Base-by-base conservation (phyloP, 2,888 invertebrate genomes). In the Phortica okadai region DNA sequence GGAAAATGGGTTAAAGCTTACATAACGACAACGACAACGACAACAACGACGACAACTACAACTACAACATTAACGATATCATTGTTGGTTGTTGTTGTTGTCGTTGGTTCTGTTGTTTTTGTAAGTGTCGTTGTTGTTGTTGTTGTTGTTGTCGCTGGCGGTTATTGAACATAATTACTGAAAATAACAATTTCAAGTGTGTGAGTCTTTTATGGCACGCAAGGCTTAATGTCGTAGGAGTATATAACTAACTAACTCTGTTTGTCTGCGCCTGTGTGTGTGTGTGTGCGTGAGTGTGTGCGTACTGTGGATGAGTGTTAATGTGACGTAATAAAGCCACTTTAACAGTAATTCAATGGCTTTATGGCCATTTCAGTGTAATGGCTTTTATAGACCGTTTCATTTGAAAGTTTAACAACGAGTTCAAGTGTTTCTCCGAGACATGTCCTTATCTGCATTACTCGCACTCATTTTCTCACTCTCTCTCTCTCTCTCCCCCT, bases 131-230 rank as follows among this genome's bases (percentile, higher is more conserved):
- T 59, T 41, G 75, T 44, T 72, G 74, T 67, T 33, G 59, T 73
- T 73, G 75, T 79, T 78, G 54, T 7, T 44, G 54, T 78, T 86
- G 73, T 81, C 79, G 86, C 85, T 83, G 83, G 75, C 84, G 85
- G 84, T 86, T 85, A 86, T 86, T 86, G 85, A 79, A 86, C 85
- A 86, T 86, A 86, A 86, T 86, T 86, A 86, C 86, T 81, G 84
- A 86, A 85, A 85, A 86, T 86, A 86, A 86, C 85, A 83, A 86
- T 86, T 85, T 82, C 42, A 72, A 54, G 70, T 33, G 1, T 3
- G 50, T 8, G 25, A n/a, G 33, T 54, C 16, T 62, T 54, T 56
- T 54, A 54, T 11, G 54, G 4, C 25, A 41, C 21, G 42, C 70
- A 72, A 25, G 33, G 10, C 54, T 72, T 56, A 72, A 72, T 56